Base-by-base conservation (phyloP, 2,888 invertebrate genomes). In the Tinea pellionella region DNA sequence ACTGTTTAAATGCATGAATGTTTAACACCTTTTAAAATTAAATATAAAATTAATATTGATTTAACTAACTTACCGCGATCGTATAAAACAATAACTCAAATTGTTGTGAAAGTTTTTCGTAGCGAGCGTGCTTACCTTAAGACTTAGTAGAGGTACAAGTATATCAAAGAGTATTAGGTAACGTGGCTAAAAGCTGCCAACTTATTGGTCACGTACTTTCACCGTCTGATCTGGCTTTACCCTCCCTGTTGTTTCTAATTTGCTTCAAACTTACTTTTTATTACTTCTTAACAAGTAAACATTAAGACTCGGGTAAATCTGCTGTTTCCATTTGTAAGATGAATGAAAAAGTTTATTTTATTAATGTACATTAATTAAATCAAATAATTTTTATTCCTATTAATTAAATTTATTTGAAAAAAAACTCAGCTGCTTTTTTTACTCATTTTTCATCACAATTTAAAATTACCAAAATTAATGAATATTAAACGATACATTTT, bases 241-340 rank as follows among this genome's bases (percentile, higher is more conserved):
- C 60, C 60, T 62, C 60, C 61, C 69, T 70, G 71, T 74, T 75
- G 73, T 78, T 78, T 74, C 78, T 79, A 80, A 81, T 80, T 78
- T 80, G 75, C 76, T 76, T 78, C 77, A 73, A 78, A 79, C 74
- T 75, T 75, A 78, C 77, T 80, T 78, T 62, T 79, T 80, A 80
- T 80, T 80, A 76, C 75, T 80, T 75, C 70, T 72, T 77, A 79
- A 80, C 77, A 74, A 74, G 76, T 74, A 78, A 80, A 78, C 77
- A 79, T 74, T 72, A 71, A 29, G 47, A 62, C 53, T 63, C 60
- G 56, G 64, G 63, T 63, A 65, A 66, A 65, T 65, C 64, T 65
- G 65, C 66, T 65, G 64, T 30, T 37, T 29, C 19, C 32, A 51
- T n/a, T 53, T 47, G 30, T 29, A 18, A n/a, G 56, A n/a, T 56